A percentile compares a stretch with the other conserved stretches of the same genome.
phyloP scores from a whole-genome alignment of 1,140 invertebrate genomes.

The Stenopsyche tienmushanensis region DNA sequence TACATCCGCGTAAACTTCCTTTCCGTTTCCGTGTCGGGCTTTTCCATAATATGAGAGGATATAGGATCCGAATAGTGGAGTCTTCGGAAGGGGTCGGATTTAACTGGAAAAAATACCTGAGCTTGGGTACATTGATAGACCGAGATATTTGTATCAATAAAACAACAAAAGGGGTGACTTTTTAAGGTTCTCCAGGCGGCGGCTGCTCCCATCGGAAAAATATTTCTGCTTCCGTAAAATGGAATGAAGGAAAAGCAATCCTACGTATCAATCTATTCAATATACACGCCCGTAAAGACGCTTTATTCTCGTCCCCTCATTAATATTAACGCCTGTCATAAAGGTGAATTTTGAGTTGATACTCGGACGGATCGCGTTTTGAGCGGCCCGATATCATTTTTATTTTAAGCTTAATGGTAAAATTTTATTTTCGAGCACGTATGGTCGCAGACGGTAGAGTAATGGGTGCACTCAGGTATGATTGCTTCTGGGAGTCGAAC shows the following conservation, averaged over 20 bases:
- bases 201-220: slow-evolving; percentile 10
- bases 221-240: slow-evolving; percentile 17
- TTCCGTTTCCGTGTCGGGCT: slow-evolving; percentile 2
- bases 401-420: slow-evolving; percentile 17
- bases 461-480: slow-evolving; percentile 29
- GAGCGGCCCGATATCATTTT: slow-evolving; percentile 15
- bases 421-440: slow-evolving; percentile 25
- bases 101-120: slow-evolving; percentile 21
- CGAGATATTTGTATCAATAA: slow-evolving; percentile 33
- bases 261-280: slow-evolving; percentile 10
- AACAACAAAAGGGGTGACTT: slow-evolving; percentile 30
- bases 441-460: slow-evolving; percentile 11
- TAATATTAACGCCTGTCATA: background rate
- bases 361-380: too few relatives aligned
- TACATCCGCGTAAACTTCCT: background rate
- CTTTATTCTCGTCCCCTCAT: too few relatives aligned
- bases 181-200: slow-evolving; percentile 18
- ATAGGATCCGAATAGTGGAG: background rate
- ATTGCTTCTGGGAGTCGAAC: slow-evolving; percentile 31
- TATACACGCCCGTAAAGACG: background rate
- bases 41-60: slow-evolving; percentile 16
- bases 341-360: background rate
- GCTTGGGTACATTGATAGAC: slow-evolving; percentile 21
- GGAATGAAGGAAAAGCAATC: slow-evolving; percentile 24
- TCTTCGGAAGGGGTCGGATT: slow-evolving; percentile 1